These are phyloP conservation scores for Nephrotoma guestfalica DNA, from an alignment of 2,888 invertebrate species.

Conservation along the genomic window DNA sequence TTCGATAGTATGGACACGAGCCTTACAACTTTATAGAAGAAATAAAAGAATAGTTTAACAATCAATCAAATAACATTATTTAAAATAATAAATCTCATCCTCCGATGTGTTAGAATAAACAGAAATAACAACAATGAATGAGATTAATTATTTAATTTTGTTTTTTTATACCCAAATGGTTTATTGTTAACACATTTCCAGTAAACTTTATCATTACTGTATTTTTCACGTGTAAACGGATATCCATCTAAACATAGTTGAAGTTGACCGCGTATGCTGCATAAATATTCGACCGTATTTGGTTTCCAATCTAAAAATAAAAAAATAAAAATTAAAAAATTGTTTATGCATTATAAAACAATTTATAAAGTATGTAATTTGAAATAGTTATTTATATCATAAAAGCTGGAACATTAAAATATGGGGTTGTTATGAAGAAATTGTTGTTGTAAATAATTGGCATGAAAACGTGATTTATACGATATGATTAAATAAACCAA, in stretches of 20 bases:
- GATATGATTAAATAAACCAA: too few relatives aligned
- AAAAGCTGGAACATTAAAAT: too few relatives aligned
- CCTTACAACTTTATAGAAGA: slow-evolving; percentile 6
- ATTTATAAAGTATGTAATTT: too few relatives aligned
- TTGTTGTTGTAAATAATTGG: too few relatives aligned
- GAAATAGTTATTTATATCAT: too few relatives aligned
- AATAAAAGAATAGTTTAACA: not conserved
- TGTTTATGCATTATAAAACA: too few relatives aligned
- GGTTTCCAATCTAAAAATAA: not conserved
- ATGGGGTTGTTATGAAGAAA: too few relatives aligned
- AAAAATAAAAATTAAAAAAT: not conserved
- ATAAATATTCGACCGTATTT: slow-evolving; percentile 3
- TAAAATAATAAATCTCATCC: not conserved
- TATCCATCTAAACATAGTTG: slow-evolving; percentile 11
- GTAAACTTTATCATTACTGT: slow-evolving; percentile 7
- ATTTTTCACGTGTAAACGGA: slow-evolving; percentile 10
- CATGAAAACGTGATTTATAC: too few relatives aligned
- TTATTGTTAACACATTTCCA: slow-evolving; percentile 12
- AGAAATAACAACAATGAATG: not conserved
- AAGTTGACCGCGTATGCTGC: slow-evolving; percentile 8
- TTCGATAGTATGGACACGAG: slow-evolving; percentile 7
- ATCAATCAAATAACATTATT: not conserved
- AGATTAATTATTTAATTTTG: not conserved
- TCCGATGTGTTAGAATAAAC: not conserved
- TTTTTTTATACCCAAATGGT: slow-evolving; percentile 7